Conservation (phyloP, 30 jellyfish, hydroid and myxozoan species). For the Cassiopea xamachana region DNA sequence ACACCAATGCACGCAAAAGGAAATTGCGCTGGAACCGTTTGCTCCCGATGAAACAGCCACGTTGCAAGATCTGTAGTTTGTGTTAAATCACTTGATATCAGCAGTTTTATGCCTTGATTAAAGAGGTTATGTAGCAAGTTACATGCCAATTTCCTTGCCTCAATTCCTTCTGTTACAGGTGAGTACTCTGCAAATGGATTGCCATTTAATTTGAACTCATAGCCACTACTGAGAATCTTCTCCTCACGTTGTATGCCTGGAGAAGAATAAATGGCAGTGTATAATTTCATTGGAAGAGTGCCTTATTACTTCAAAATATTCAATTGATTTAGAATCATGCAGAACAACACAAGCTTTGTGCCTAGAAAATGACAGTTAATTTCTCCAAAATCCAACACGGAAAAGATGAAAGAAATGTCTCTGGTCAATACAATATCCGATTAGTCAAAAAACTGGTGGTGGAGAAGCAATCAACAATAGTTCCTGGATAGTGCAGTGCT, state of each 20-base stretch:
- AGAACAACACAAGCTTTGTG: too few species aligned
- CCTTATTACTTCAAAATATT: too few species aligned
- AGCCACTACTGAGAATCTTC: conserved; percentile 39
- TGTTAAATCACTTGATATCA: conserved; percentile 67
- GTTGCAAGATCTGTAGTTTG: conserved; percentile 64
- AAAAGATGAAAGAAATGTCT: too few species aligned
- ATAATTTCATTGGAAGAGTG: not conserved
- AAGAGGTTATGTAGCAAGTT: conserved; percentile 44
- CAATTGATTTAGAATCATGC: too few species aligned
- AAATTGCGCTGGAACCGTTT: conserved; percentile 36
- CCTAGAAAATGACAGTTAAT: too few species aligned
- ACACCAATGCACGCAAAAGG: conserved; percentile 59
- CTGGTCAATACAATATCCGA: too few species aligned
- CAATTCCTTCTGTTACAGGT: conserved; percentile 35
- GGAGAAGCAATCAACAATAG: too few species aligned
- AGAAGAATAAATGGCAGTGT: not conserved
- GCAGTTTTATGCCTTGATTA: conserved; percentile 60
- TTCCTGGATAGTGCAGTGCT: too few species aligned
- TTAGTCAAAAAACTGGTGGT: too few species aligned
- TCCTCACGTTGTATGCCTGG: conserved; percentile 58
- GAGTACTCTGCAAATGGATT: conserved; percentile 31
- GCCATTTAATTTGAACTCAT: conserved; percentile 67
- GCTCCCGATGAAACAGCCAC: conserved; percentile 74
- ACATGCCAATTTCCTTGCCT: conserved; percentile 28
- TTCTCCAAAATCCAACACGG: too few species aligned